These are phyloP conservation scores for Aplocera efformata DNA, from an alignment of 2,888 invertebrate species.

Conservation along the genomic window DNA sequence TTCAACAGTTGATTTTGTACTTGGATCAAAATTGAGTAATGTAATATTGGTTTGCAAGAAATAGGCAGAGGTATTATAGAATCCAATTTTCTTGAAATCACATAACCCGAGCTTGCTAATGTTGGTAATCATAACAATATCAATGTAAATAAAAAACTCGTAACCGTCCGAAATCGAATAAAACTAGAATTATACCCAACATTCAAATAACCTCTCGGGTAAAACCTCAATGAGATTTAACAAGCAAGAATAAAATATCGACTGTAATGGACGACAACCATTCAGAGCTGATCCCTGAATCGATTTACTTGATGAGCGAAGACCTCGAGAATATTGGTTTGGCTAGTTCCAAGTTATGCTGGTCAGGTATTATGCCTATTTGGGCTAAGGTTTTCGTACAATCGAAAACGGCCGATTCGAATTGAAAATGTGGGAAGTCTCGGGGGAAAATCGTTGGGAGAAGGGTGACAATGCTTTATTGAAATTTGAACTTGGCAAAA, in stretches of 20 bases:
- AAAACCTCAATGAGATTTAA: conserved; percentile 69
- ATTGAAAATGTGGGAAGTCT: conserved; percentile 69
- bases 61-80: conserved; percentile 9
- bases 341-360: conserved; percentile 32
- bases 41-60: not conserved
- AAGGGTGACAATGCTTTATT: conserved; percentile 35
- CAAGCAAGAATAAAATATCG: conserved; percentile 72
- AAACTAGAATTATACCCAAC: conserved; percentile 34
- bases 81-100: conserved; percentile 12
- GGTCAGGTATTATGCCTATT: conserved; percentile 42
- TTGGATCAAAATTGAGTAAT: too few species aligned
- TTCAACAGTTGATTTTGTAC: too few species aligned
- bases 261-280: conserved; percentile 44
- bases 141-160: conserved; percentile 23
- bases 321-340: conserved; percentile 10
- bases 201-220: conserved; percentile 50
- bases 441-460: conserved; percentile 51
- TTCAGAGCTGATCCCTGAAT: conserved; percentile 22
- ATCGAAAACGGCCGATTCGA: conserved; percentile 59
- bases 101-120: conserved; percentile 13
- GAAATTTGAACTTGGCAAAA: conserved; percentile 28
- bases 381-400: conserved; percentile 62
- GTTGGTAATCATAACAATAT: conserved; percentile 19
- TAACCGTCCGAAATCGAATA: conserved; percentile 24
- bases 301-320: conserved; percentile 6